Base-by-base conservation (phyloP, 1,140 invertebrate species). In the Drosophila mojavensis region DNA sequence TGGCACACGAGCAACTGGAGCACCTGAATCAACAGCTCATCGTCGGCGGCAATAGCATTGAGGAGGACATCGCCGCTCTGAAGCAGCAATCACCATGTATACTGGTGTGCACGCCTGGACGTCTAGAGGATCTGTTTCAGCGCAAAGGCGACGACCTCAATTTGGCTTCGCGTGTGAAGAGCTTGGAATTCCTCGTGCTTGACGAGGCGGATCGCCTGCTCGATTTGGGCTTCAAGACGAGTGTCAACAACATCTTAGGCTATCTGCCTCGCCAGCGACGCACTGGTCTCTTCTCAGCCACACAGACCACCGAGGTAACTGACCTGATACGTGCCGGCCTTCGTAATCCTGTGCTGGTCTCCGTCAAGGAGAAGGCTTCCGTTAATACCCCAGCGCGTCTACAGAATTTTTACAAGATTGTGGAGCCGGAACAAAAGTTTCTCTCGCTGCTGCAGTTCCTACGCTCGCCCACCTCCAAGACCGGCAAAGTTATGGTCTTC, bases 241-340 rank as follows among this genome's bases (percentile, higher is more conserved):
- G 96, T n/a, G 93, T 99, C 1, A 97, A 97, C 77, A 97, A 95
- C 45, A 99, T 99, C 82, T 93, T 99, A 0, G 95, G 95, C 82
- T 97, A 96, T 92, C 93, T 99, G 50, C 99, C 99, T 0, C 96
- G 98, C 61, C 97, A 99, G 89, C 93, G 99, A 77, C 94, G 98
- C 85, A 99, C 99, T 0, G 98, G 98, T 0, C 93, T 99, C 17
- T 99, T 99, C 93, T 99, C 98, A 28, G 99, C 99, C 5, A 99
- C 99, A 15, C 98, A 99, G 93, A 99, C 98, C 0, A 98, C 98
- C 92, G 97, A 99, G 93, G 94, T 99, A 1, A 95, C 97, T 74
- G 96, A 98, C 74, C 93, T 99, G 15, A 96, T 99, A 39, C 93
- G 98, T 86, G 98, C 98, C 11, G 99, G 98, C 2, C 93, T 99